These are phyloP conservation scores for Proisotoma minuta DNA, from an alignment of 2,888 invertebrate genomes.

Conservation along the genomic window DNA sequence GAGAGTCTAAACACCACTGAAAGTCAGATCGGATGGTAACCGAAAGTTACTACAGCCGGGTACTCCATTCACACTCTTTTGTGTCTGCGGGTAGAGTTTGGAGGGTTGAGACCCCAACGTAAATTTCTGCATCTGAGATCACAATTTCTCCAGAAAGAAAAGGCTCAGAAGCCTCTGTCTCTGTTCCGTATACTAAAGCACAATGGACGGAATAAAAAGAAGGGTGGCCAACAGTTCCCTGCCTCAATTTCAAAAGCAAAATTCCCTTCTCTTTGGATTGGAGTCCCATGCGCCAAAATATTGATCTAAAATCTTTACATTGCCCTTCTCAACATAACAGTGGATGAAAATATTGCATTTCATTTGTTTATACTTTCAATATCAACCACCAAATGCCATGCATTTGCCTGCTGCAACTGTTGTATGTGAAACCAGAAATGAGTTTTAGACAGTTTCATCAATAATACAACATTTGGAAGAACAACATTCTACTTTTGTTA, in stretches of 20 bases:
- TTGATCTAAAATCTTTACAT: constrained; percentile 28
- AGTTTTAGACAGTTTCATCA: no score
- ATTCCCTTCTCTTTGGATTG: not conserved
- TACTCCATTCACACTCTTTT: no score
- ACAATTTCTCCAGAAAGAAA: not conserved
- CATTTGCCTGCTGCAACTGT: no score
- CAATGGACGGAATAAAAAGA: not conserved
- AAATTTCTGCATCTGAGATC: not conserved
- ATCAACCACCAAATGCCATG: no score
- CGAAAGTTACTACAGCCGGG: no score
- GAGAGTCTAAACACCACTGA: no score
- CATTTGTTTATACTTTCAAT: not conserved
- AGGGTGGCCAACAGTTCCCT: not conserved
- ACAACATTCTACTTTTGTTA: no score
- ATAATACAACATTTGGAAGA: no score
- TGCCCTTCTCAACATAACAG: constrained; percentile 6
- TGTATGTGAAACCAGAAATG: no score
- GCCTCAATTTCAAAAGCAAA: constrained; percentile 2
- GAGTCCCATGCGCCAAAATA: constrained; percentile 39
- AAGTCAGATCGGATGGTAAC: no score
- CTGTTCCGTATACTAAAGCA: not conserved
- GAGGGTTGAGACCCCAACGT: not conserved
- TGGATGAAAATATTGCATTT: not conserved
- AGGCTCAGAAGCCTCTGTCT: not conserved
- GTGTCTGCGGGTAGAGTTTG: not conserved